These are phyloP conservation scores for Hydractinia echinata DNA, from an alignment of 30 jellyfish, hydroid and myxozoan genomes.

Conservation along the genomic window DNA sequence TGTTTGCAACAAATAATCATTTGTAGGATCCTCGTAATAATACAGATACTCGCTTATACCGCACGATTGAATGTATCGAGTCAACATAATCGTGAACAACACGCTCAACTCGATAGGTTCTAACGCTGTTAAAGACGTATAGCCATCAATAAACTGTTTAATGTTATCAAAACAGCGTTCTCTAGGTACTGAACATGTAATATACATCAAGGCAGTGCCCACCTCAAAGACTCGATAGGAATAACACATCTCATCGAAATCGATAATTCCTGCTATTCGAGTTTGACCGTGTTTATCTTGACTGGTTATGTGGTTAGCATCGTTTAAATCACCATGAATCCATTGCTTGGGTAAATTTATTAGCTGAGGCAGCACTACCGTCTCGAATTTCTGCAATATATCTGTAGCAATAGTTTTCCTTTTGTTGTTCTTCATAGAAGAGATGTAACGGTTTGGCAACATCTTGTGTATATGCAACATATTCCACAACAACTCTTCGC, in stretches of 20 bases:
- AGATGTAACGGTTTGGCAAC: not conserved
- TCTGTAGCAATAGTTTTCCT: not conserved
- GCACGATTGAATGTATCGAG: slow-evolving; percentile 10
- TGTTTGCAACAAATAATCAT: slow-evolving; percentile 19
- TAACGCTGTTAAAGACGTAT: not conserved
- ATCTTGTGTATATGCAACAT: not conserved
- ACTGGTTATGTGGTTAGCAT: not conserved
- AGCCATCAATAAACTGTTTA: not conserved
- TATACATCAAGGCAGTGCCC: slow-evolving; percentile 28
- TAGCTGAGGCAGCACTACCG: not conserved
- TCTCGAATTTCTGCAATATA: not conserved
- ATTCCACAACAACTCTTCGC: not conserved
- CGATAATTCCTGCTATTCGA: slow-evolving; percentile 21
- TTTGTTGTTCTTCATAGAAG: not conserved
- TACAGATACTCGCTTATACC: slow-evolving; percentile 2
- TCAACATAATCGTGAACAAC: not conserved
- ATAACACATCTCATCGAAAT: slow-evolving; percentile 25
- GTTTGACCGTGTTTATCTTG: not conserved
- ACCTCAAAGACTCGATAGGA: slow-evolving; percentile 33
- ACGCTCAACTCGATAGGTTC: not conserved
- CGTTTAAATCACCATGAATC: slow-evolving; percentile 36
- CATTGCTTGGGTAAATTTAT: slow-evolving; percentile 18
- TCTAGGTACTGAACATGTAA: not conserved
- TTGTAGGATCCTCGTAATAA: slow-evolving; percentile 16
- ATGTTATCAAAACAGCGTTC: no score